Percentiles rank a stretch among this genome's conserved stretches.
phyloP scores from a whole-genome alignment of 2,888 invertebrate species.

The Sphecodes monilicornis region DNA sequence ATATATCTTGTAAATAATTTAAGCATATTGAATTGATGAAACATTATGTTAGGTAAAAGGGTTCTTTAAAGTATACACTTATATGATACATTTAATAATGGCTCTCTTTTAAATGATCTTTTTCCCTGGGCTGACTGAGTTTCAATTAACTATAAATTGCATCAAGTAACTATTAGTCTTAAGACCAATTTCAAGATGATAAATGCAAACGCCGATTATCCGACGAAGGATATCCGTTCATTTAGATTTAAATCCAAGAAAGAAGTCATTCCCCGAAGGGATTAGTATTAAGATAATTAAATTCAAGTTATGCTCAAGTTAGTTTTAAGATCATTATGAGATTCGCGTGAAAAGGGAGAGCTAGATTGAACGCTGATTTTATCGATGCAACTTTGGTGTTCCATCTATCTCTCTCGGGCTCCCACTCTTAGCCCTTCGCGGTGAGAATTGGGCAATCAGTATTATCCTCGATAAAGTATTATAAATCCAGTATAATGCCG shows the following conservation, averaged over 20 bases:
- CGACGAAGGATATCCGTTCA: background rate
- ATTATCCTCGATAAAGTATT: slow-evolving; percentile 15
- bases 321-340: slow-evolving; percentile 14
- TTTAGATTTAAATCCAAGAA: slow-evolving; percentile 3
- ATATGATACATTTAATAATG: background rate
- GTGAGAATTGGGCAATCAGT: slow-evolving; percentile 6
- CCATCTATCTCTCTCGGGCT: slow-evolving; percentile 4
- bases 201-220: background rate
- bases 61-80: too few relatives aligned
- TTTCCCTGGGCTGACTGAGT: background rate
- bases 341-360: background rate
- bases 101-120: background rate
- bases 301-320: background rate
- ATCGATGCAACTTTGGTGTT: slow-evolving; percentile 9
- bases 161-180: background rate
- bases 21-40: background rate
- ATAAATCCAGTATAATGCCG: slow-evolving; percentile 10
- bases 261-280: background rate
- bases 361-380: slow-evolving; percentile 3
- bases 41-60: background rate
- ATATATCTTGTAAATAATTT: background rate
- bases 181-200: background rate
- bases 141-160: background rate
- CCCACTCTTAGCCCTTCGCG: background rate
- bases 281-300: background rate